These are phyloP conservation scores for Oscheius sp. DNA, from an alignment of 2,888 invertebrate species.

Conservation along the genomic window DNA sequence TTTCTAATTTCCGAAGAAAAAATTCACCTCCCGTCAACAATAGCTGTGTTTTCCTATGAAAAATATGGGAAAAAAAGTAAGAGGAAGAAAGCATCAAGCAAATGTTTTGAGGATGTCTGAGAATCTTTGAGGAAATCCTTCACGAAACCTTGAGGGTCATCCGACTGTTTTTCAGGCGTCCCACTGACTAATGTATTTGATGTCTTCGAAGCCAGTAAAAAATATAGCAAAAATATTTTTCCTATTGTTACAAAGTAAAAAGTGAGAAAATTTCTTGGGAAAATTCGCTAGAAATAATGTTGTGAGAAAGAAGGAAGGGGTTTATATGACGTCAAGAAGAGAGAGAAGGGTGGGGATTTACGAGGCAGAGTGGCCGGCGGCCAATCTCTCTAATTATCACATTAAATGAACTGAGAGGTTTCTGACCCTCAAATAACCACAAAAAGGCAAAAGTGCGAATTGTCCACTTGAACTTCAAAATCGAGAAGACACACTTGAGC, in stretches of 20 bases:
- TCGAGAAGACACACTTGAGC: constrained; percentile 18
- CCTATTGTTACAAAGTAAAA: no score
- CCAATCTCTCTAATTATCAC: constrained; percentile 30
- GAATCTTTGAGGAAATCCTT: neutral
- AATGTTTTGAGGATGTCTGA: no score
- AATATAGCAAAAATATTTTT: no score
- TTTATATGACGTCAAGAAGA: constrained; percentile 20
- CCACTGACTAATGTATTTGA: no score
- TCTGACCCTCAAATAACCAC: neutral
- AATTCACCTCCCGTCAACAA: neutral
- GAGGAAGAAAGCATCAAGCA: no score
- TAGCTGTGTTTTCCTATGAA: neutral
- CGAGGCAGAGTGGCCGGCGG: constrained; percentile 22
- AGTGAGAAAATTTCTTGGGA: neutral
- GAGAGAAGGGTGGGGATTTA: constrained; percentile 17
- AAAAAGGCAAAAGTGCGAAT: neutral
- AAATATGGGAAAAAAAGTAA: no score
- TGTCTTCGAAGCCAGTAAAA: no score
- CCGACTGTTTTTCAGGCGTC: constrained; percentile 14
- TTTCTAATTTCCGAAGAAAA: neutral
- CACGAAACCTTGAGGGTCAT: constrained; percentile 5
- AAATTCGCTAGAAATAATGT: neutral
- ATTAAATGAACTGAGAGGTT: constrained; percentile 24
- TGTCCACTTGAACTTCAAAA: constrained; percentile 24
- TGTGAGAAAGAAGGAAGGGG: constrained; percentile 8